Percentiles rank a stretch among this genome's conserved stretches.
These are phyloP conservation scores for Uromys caudimaculatus DNA, from an alignment of 2,797 vertebrate species.

Conservation along the genomic window DNA sequence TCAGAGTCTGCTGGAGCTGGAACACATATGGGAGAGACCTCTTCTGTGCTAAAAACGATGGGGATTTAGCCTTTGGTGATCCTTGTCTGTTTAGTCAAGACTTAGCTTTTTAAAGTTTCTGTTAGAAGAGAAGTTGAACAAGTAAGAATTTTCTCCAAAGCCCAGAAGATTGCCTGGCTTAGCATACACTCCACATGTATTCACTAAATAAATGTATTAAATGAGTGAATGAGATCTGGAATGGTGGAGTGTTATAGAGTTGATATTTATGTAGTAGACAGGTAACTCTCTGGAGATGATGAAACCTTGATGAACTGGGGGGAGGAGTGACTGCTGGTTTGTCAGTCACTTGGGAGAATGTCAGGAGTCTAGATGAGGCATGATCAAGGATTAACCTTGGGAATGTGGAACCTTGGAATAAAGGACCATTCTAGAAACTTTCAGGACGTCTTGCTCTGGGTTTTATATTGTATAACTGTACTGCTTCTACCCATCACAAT, in stretches of 20 bases:
- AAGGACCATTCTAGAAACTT: neutral
- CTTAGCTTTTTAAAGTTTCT: neutral
- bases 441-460: neutral
- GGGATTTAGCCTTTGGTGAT: neutral
- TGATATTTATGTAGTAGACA: neutral
- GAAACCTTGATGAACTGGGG: neutral
- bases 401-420: neutral
- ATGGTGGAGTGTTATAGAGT: neutral
- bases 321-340: neutral
- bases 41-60: neutral
- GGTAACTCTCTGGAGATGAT: neutral
- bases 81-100: conserved; percentile 15
- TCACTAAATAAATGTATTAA: conserved; percentile 28
- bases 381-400: neutral
- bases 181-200: neutral
- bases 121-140: conserved; percentile 11
- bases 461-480: neutral
- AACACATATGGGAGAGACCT: neutral
- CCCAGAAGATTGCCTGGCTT: neutral
- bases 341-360: neutral
- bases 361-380: neutral
- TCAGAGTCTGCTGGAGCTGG: neutral
- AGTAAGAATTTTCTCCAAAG: conserved; percentile 46
- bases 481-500: neutral
- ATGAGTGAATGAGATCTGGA: neutral